These are phyloP conservation scores for Empis livida DNA, from an alignment of 2,888 invertebrate genomes.

Conservation along the genomic window DNA sequence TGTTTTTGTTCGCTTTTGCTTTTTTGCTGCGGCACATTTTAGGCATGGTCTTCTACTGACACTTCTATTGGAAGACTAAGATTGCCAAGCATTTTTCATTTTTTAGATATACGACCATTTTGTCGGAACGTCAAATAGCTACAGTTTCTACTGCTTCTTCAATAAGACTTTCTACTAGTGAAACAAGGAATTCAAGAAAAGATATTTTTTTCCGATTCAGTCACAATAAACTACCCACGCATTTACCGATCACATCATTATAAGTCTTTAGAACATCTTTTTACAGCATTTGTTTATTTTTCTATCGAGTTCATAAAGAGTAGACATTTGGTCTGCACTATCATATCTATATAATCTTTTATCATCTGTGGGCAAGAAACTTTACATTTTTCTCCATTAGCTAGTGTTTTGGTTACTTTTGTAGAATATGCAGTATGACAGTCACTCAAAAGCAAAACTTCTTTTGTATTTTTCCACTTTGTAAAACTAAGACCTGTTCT, in stretches of 20 bases:
- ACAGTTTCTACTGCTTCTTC: constrained; percentile 3
- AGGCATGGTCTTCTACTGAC: not conserved
- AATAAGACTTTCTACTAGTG: constrained; percentile 3
- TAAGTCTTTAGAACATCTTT: too few relatives aligned
- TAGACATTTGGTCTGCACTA: too few relatives aligned
- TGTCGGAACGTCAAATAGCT: constrained; percentile 5
- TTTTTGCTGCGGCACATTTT: too few relatives aligned
- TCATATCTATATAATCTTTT: too few relatives aligned
- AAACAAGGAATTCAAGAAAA: constrained; percentile 6
- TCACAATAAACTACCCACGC: constrained; percentile 6
- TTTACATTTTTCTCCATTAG: too few relatives aligned
- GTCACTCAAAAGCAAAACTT: constrained; percentile 1
- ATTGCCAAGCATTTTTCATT: not conserved
- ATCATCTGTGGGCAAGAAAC: too few relatives aligned
- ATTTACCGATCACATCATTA: too few relatives aligned
- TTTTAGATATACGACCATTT: not conserved
- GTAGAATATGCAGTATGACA: too few relatives aligned
- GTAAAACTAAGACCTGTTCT: constrained; percentile 2
- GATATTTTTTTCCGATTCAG: constrained; percentile 7
- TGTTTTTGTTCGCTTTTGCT: too few relatives aligned
- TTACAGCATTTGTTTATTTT: too few relatives aligned
- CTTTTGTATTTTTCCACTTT: constrained; percentile 5
- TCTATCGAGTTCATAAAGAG: too few relatives aligned
- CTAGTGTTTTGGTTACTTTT: too few relatives aligned
- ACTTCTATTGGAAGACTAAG: not conserved